These are phyloP conservation scores for Amphimallon solstitiale DNA, from an alignment of 2,888 invertebrate species.

Conservation along the genomic window DNA sequence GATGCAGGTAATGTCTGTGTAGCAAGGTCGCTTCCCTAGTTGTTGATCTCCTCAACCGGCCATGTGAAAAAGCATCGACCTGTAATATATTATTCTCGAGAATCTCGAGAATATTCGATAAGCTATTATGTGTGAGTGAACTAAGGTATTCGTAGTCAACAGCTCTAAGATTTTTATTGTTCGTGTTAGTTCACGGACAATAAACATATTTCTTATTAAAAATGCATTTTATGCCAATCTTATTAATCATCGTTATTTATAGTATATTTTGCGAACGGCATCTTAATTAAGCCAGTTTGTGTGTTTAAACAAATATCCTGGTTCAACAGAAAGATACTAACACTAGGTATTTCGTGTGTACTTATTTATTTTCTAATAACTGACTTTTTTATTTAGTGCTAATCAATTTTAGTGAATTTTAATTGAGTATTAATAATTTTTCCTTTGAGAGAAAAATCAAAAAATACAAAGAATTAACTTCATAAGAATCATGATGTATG, in stretches of 20 bases:
- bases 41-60: conserved; percentile 42
- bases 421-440: too few species aligned
- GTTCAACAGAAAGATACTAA: too few species aligned
- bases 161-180: conserved; percentile 7
- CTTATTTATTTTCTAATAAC: too few species aligned
- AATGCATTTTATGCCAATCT: background rate
- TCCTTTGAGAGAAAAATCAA: too few species aligned
- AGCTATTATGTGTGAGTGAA: conserved; percentile 4
- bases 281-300: too few species aligned
- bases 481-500: too few species aligned
- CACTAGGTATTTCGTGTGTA: too few species aligned
- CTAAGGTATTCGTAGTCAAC: conserved; percentile 6
- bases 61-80: conserved; percentile 25
- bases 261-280: background rate
- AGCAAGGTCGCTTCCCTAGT: conserved; percentile 47
- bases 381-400: too few species aligned
- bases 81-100: conserved; percentile 20
- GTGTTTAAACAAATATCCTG: too few species aligned
- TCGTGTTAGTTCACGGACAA: background rate
- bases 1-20: conserved; percentile 45
- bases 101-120: conserved; percentile 15
- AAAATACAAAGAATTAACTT: too few species aligned
- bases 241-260: background rate
- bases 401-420: too few species aligned
- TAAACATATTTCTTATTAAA: conserved; percentile 20